phyloP scores from a whole-genome alignment of 1,140 invertebrate genomes.

The Drosophila bocki region DNA sequence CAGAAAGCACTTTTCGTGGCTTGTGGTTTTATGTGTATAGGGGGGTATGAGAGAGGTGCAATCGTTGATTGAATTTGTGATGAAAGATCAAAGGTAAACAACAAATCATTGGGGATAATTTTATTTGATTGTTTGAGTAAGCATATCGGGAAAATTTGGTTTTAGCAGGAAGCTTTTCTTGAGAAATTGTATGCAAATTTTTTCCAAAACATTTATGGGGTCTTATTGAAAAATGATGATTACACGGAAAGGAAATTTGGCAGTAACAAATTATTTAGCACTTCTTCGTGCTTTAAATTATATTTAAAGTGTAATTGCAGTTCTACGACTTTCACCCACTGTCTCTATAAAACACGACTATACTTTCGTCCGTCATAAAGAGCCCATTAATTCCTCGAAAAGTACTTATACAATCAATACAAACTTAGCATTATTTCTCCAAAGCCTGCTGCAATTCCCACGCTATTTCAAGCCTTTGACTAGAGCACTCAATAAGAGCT shows the following conservation, averaged over 20 bases:
- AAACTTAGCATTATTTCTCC: conserved; percentile 16
- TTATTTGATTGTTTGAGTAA: conserved; percentile 23
- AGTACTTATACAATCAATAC: conserved; percentile 2
- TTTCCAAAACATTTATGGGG: background rate
- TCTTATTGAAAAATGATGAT: background rate
- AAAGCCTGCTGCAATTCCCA: conserved; percentile 31
- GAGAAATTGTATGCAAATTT: background rate
- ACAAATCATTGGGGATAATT: conserved; percentile 26
- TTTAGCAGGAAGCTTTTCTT: background rate
- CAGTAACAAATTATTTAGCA: background rate
- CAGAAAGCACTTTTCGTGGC: conserved; percentile 22
- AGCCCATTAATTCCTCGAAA: background rate
- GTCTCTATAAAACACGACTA: background rate
- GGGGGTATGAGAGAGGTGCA: background rate
- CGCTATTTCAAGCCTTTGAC: conserved; percentile 8
- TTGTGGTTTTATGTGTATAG: background rate
- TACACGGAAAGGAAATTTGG: background rate
- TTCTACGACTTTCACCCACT: background rate
- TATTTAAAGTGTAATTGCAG: background rate
- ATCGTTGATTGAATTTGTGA: conserved; percentile 30
- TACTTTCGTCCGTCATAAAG: background rate
- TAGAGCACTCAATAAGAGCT: conserved; percentile 1
- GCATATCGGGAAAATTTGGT: background rate
- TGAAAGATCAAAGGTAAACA: conserved; percentile 47
- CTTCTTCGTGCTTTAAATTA: background rate